Evolutionary conservation across 2,888 invertebrate species (phyloP).

Genomic region (Minunthozetes semirufus): DNA sequence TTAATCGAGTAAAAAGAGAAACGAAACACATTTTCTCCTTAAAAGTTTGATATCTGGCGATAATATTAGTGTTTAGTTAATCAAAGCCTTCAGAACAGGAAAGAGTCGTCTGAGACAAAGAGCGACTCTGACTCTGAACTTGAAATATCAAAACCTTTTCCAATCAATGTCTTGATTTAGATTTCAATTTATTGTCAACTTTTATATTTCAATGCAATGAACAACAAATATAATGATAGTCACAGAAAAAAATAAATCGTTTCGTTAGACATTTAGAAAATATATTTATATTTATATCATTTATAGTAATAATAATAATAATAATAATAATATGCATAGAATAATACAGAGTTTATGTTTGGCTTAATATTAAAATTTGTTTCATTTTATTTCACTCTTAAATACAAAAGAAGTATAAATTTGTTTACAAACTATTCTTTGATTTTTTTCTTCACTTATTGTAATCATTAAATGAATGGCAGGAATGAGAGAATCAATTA

Average conservation of each 20-base stretch:
- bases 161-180: too few species aligned
- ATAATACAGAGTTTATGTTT: too few species aligned
- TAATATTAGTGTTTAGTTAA: neutral
- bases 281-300: neutral
- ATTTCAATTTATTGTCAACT: slow-evolving; percentile 4
- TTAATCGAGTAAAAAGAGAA: neutral
- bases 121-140: neutral
- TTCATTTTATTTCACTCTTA: too few species aligned
- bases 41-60: neutral
- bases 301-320: neutral
- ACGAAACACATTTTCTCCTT: slow-evolving; percentile 1
- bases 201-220: neutral
- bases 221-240: neutral
- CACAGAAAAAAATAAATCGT: neutral
- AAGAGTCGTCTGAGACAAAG: slow-evolving; percentile 16
- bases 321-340: too few species aligned
- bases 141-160: too few species aligned
- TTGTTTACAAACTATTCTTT: neutral
- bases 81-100: slow-evolving; percentile 1
- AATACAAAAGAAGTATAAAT: too few species aligned
- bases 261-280: neutral
- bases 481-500: slow-evolving; percentile 12
- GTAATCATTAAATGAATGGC: slow-evolving; percentile 8
- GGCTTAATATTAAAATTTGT: too few species aligned
- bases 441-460: neutral